Conservation (phyloP, 2,113 vertebrate genomes). For the Tyrannus savana region DNA sequence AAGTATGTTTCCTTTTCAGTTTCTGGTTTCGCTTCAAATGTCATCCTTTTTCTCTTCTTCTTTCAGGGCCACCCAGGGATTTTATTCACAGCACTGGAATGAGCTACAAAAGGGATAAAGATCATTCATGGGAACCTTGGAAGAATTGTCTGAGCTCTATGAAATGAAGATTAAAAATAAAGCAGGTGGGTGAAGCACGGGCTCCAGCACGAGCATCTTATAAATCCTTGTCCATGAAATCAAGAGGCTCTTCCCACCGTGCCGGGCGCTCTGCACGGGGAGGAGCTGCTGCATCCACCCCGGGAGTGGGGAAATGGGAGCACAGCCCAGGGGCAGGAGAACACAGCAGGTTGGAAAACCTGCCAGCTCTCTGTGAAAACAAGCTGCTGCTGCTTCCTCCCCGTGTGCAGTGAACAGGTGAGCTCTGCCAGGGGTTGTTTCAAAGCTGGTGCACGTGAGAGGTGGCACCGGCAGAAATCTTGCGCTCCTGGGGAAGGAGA, state of each 20-base stretch:
- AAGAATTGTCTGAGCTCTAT: slow-evolving; percentile 31
- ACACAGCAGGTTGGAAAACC: neutral
- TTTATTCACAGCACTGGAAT: slow-evolving; percentile 27
- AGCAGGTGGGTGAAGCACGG: slow-evolving; percentile 10
- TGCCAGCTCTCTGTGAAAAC: neutral
- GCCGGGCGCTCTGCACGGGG: rapidly evolving
- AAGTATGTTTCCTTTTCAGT: neutral
- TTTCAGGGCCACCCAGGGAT: slow-evolving; percentile 46
- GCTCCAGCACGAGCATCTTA: neutral
- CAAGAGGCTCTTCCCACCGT: rapidly evolving
- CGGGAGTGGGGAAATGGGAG: neutral
- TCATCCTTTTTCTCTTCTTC: slow-evolving; percentile 5
- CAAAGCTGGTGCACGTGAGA: neutral
- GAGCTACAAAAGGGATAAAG: slow-evolving; percentile 37
- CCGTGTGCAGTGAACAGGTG: rapidly evolving
- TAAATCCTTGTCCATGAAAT: neutral
- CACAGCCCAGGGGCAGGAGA: neutral
- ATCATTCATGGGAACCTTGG: slow-evolving; percentile 23
- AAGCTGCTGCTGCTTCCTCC: rapidly evolving
- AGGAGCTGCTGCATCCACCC: neutral
- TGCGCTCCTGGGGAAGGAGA: neutral
- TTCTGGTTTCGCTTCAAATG: slow-evolving; percentile 25
- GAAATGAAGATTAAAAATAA: slow-evolving; percentile 51
- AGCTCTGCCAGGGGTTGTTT: neutral
- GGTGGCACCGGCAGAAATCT: neutral